Conservation (phyloP, 2,888 invertebrate genomes). For the Clitarchus hookeri region DNA sequence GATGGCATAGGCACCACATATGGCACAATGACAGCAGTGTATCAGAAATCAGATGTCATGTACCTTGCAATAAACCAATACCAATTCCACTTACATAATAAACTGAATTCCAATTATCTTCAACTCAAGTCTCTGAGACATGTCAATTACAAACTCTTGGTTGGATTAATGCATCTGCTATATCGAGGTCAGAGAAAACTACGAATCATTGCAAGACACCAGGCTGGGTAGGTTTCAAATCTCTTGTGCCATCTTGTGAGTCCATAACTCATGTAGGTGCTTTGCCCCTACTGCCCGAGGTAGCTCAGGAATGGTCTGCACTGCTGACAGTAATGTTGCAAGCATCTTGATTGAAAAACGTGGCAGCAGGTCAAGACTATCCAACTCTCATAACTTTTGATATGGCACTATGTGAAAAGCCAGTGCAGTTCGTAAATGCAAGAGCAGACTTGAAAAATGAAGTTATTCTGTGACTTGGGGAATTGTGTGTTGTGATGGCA, state of each 20-base stretch:
- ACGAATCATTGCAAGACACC: background rate
- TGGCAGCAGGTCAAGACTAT: background rate
- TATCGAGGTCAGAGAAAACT: background rate
- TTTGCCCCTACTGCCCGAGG: background rate
- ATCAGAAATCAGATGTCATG: slow-evolving; percentile 17
- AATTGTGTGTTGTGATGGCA: background rate
- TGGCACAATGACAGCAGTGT: slow-evolving; percentile 23
- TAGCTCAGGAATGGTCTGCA: background rate
- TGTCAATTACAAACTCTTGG: background rate
- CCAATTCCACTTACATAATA: background rate
- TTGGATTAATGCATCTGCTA: background rate
- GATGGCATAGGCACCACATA: slow-evolving; percentile 28
- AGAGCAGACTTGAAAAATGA: background rate
- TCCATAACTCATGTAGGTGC: background rate
- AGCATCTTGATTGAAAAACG: background rate
- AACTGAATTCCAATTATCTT: background rate
- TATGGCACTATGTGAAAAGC: background rate
- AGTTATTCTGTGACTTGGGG: background rate
- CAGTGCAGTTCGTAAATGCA: background rate
- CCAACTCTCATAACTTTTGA: background rate
- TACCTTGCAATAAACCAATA: background rate
- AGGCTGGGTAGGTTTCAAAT: background rate
- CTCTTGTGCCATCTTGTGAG: background rate
- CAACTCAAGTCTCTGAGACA: background rate
- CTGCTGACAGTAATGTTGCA: slow-evolving; percentile 3